Evolutionary conservation across 2,113 vertebrate species (phyloP), one percentile per base, ranked within the genome.

Genomic region (Lonchura striata): DNA sequence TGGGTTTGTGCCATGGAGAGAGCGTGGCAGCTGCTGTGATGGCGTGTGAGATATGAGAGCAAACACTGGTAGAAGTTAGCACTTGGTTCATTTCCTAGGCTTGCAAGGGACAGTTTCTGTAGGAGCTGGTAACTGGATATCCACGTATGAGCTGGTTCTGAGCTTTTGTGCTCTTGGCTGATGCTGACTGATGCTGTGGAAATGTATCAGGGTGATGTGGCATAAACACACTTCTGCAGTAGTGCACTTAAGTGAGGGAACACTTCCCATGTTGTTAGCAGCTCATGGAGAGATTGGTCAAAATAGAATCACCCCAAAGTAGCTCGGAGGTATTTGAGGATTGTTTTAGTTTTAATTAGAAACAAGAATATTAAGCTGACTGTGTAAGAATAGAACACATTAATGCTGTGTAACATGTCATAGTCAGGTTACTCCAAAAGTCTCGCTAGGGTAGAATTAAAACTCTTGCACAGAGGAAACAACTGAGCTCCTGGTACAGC

Each of bases 151-250:
- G 28, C 17, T 85, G 42, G 8, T 35, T 57, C 16, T 70, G 42
- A 41, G 30, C 3, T 28, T 63, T 17, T 47, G 10, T 79, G 25
- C 22, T 61, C 12, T 37, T 37, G 44, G 28, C 31, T 75, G 41
- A 25, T 0, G 0, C 8, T 37, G 44, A 24, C 31, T 75, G 41
- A 25, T 0, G 0, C 8, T 71, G 30, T 33, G 25, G 30, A 42
- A 76, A 42, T 30, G 4, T 13, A 2, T 74, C 12, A 15, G 57
- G 7, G 4, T 53, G 12, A 37, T 4, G 22, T 41, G 25, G 14
- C 60, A 52, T n/a, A 28, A 64, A 42, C 30, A 9, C 19, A 13
- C 21, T 49, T 82, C 2, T 66, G 37, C 35, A 50, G 25, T 16
- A 64, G 27, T 14, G 21, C 18, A 41, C 10, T 20, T 20, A 30